These are phyloP conservation scores for Eurytoma californica DNA, from an alignment of 2,888 invertebrate species.

Conservation along the genomic window DNA sequence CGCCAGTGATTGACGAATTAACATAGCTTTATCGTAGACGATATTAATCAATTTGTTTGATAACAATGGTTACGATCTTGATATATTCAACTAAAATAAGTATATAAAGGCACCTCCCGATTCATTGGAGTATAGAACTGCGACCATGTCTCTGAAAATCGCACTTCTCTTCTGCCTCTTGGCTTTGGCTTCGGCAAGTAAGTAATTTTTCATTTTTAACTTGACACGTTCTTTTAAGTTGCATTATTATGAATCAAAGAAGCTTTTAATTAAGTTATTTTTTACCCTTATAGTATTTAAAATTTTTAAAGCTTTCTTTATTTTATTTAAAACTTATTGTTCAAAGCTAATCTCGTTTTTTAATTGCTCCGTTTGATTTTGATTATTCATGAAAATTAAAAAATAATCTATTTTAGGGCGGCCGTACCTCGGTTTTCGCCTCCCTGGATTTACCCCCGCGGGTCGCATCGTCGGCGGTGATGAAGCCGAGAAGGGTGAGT, in stretches of 20 bases:
- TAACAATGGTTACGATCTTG: neutral
- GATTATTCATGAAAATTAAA: no score
- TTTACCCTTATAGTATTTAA: neutral
- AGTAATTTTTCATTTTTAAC: neutral
- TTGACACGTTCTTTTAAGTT: neutral
- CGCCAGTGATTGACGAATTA: neutral
- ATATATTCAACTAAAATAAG: neutral
- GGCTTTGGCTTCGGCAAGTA: constrained; percentile 13
- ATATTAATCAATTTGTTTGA: no score
- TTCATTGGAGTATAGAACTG: neutral
- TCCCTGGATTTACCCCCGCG: no score
- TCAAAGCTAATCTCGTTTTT: neutral
- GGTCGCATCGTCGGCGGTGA: constrained; percentile 63
- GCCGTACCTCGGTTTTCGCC: neutral
- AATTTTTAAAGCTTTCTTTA: no score
- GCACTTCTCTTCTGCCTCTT: constrained; percentile 22
- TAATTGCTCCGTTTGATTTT: no score
- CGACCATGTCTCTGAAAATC: constrained; percentile 30
- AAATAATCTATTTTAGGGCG: constrained; percentile 24
- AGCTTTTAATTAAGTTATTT: neutral
- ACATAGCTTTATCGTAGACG: neutral
- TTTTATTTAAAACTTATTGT: neutral
- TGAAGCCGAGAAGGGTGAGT: constrained; percentile 71
- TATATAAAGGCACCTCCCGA: constrained; percentile 9
- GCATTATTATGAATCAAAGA: neutral